Evolutionary conservation across 2,888 invertebrate species (phyloP), one percentile per base, ranked within the genome.

Genomic region (Parnassius orleans): DNA sequence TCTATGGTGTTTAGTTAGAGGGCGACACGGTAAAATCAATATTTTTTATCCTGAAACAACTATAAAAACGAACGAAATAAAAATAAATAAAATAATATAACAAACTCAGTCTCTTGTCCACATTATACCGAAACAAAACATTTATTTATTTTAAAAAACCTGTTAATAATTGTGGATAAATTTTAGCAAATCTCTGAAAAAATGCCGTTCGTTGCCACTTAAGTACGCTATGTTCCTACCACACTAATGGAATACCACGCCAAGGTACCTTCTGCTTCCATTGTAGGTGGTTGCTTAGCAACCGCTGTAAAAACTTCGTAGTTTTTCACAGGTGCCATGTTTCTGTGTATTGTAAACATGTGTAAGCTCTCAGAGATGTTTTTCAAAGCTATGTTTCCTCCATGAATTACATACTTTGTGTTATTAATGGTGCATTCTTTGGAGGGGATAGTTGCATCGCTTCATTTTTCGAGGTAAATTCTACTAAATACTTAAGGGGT

Each of bases 351-450:
- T 67, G 60, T 65, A 74, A 75, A 73, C 68, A 83, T 82, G 84
- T 72, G 69, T 71, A 69, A 77, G 72, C 66, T 67, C 60, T 69
- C 69, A 69, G 67, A 71, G 71, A 76, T 78, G 70, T 76, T 78
- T 65, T 76, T 78, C 65, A 76, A 76, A 64, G 68, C 74, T 0
- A 77, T 72, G 69, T 85, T 82, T 78, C 88, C 87, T 63, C 83
- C 86, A 61, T 86, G 78, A 83, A 66, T 64, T 53, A 59, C 44
- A 55, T 53, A 51, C 50, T 66, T 61, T 62, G 61, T 63, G 60
- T 51, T 52, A 55, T 60, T 62, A 10, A 5, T 53, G 15, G 48
- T 48, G 57, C 43, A 43, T 58, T 43, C 14, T 47, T 44, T n/a
- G 33, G 52, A 11, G 12, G 9, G 43, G 46, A 56, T 43, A 56